Conservation (phyloP, 1,140 invertebrate genomes). For the Aporrectodea caliginosa region DNA sequence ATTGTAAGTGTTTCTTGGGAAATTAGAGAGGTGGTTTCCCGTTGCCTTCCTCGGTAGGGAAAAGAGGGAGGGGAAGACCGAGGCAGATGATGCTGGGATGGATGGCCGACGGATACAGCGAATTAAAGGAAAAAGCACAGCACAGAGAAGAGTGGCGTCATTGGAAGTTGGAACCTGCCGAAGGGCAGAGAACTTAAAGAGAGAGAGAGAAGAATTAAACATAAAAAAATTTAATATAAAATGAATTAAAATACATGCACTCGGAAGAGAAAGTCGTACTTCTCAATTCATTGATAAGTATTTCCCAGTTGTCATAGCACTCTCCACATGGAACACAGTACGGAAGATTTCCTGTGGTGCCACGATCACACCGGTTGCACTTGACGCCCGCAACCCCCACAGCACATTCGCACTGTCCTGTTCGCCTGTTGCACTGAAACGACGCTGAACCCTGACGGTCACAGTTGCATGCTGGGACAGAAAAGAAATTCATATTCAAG, state of each 20-base stretch:
- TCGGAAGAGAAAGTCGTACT: constrained; percentile 49
- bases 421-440: constrained; percentile 62
- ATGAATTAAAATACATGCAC: neutral
- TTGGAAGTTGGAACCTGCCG: no score
- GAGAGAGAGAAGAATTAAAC: no score
- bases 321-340: constrained; percentile 92
- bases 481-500: neutral
- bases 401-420: constrained; percentile 64
- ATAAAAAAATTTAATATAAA: no score
- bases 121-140: no score
- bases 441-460: constrained; percentile 78
- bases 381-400: constrained; percentile 87
- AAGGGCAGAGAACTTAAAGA: no score
- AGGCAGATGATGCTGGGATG: no score
- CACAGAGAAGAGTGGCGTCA: no score
- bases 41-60: no score
- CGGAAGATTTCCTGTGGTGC: constrained; percentile 84
- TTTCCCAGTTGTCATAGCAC: constrained; percentile 99
- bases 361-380: constrained; percentile 91
- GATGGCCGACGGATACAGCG: no score
- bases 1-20: no score
- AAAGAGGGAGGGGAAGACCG: no score
- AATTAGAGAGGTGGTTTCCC: no score
- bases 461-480: constrained; percentile 74
- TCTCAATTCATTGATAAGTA: constrained; percentile 71